These are phyloP conservation scores for Aurelia sp. DNA, from an alignment of 30 jellyfish, hydroid and myxozoan species.

Conservation along the genomic window DNA sequence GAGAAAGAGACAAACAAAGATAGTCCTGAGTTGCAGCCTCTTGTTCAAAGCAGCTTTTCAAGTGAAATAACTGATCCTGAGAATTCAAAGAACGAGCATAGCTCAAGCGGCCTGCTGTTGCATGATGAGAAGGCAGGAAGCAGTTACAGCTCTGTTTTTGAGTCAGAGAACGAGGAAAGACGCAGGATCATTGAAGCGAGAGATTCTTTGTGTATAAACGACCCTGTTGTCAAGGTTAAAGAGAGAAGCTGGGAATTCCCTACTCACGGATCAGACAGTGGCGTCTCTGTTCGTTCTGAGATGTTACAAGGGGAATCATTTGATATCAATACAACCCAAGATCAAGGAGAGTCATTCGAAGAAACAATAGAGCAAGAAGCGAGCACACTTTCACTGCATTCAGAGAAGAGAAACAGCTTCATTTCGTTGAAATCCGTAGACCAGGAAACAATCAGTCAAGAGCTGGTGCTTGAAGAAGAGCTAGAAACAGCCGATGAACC, in stretches of 20 bases:
- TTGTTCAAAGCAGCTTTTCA: slow-evolving; percentile 40
- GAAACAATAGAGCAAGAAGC: not conserved
- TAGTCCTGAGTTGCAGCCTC: slow-evolving; percentile 49
- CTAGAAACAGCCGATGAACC: no score
- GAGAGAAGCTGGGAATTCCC: slow-evolving; percentile 30
- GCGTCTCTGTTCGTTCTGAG: slow-evolving; percentile 56
- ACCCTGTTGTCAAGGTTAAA: not conserved
- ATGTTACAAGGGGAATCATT: slow-evolving; percentile 49
- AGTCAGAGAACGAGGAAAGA: slow-evolving; percentile 36
- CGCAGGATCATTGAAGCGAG: slow-evolving; percentile 6
- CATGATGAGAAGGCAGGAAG: slow-evolving; percentile 52
- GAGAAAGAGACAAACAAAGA: slow-evolving; percentile 1
- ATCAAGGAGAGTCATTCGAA: not conserved
- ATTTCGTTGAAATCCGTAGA: not conserved
- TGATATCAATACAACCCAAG: slow-evolving; percentile 26
- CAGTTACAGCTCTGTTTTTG: slow-evolving; percentile 73
- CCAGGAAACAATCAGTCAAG: not conserved
- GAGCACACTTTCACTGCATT: not conserved
- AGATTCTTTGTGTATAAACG: slow-evolving; percentile 18
- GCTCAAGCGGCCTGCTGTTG: slow-evolving; percentile 22
- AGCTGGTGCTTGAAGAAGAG: no score
- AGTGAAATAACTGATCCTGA: slow-evolving; percentile 7
- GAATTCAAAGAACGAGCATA: slow-evolving; percentile 4
- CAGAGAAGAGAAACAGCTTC: not conserved
- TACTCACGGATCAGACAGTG: slow-evolving; percentile 62